phyloP scores from a whole-genome alignment of 1,140 invertebrate genomes.

The Sinonovacula constricta region DNA sequence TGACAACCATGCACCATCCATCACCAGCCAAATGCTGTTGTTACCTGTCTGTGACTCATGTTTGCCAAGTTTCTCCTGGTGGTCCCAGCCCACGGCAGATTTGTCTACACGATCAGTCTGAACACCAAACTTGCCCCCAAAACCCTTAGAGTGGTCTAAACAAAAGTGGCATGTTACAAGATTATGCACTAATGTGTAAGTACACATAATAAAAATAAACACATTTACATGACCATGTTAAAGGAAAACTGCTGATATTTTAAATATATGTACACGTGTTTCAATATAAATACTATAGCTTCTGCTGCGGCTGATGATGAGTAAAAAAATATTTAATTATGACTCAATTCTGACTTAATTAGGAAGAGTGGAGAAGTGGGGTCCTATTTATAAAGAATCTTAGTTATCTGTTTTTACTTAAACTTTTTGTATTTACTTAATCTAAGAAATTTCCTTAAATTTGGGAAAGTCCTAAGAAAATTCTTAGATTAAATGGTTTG shows the following conservation, averaged over 20 bases:
- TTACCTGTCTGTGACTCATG: constrained; percentile 88
- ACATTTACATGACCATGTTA: neutral
- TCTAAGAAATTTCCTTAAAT: too few relatives aligned
- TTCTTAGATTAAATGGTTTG: too few relatives aligned
- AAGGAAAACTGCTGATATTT: neutral
- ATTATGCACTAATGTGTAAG: neutral
- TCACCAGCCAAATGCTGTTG: too few relatives aligned
- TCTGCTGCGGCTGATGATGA: too few relatives aligned
- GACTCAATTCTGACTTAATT: too few relatives aligned
- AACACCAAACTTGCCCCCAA: constrained; percentile 88
- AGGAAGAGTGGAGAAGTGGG: too few relatives aligned
- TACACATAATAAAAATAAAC: neutral
- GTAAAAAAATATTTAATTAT: too few relatives aligned
- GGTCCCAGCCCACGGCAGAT: constrained; percentile 78
- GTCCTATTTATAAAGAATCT: too few relatives aligned
- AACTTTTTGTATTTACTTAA: too few relatives aligned
- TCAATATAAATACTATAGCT: neutral
- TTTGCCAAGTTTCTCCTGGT: constrained; percentile 83
- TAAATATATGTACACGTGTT: neutral
- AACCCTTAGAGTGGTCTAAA: constrained; percentile 67
- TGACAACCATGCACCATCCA: too few relatives aligned
- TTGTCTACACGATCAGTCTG: constrained; percentile 88
- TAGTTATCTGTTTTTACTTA: too few relatives aligned
- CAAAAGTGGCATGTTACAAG: neutral
- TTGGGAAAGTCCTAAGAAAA: too few relatives aligned